Base-by-base conservation (phyloP, 2,888 invertebrate genomes). In the Drosophila flavopinicola region DNA sequence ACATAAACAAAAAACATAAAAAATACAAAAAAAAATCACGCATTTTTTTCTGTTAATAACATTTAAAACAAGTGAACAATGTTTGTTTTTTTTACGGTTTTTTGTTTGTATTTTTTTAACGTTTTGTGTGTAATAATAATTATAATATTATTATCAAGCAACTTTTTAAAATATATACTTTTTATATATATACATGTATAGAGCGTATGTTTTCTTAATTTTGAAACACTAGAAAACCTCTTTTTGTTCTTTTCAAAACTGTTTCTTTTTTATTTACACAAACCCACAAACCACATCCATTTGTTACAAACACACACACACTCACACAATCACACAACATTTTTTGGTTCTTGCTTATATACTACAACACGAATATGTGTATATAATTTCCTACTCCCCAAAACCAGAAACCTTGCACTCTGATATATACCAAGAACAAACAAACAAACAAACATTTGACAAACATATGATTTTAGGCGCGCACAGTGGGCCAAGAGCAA, bases 121-220 rank as follows among this genome's bases (percentile, higher is more conserved):
- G 59, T 78, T 80, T 73, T 70, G 75, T 66, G 77, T 78, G 76
- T 77, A 82, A 78, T 77, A 75, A 73, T 77, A 64, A 75, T 75
- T 67, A 64, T 63, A 61, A 68, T 56, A 49, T 48, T 68, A 68
- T 65, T 78, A 66, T 71, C 63, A 75, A 76, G 30, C 38, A 56
- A 63, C 54, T 30, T 72, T 71, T 76, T 75, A 66, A 60, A 70
- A 78, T 66, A 77, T 75, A 78, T 51, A 42, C 57, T 44, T 53
- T 44, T 45, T 56, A 66, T 32, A 65, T 47, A 27, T 25, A 59
- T 60, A 65, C 59, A 78, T 48, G 47, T 38, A 44, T 23, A 48
- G 47, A 51, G 60, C 51, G 38, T 72, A 69, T 76, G 58, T 75
- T 71, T 64, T 72, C 57, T 69, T 70, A 47, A 60, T 75, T 72